Evolutionary conservation across 2,888 invertebrate species (phyloP).

Genomic region (Scotopteryx bipunctaria): DNA sequence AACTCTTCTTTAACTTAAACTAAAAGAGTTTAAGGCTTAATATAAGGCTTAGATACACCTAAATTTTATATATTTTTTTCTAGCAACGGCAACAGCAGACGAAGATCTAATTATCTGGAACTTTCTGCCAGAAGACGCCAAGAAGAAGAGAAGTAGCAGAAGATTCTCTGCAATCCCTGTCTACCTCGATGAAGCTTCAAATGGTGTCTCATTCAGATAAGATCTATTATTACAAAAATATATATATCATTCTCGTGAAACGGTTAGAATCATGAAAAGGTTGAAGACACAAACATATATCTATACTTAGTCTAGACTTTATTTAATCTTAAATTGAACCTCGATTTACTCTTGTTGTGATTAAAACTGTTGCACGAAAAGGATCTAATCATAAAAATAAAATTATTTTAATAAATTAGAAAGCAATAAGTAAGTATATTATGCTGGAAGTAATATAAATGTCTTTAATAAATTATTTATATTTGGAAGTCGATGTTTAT

Average conservation of each 20-base stretch:
- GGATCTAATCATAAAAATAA: constrained; percentile 3
- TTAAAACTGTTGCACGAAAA: too few relatives aligned
- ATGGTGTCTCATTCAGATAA: constrained; percentile 57
- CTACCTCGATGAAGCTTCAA: constrained; percentile 53
- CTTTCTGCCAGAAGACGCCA: constrained; percentile 69
- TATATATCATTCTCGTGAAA: neutral
- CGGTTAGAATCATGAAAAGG: too few relatives aligned
- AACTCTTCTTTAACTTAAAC: too few relatives aligned
- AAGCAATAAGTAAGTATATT: constrained; percentile 15
- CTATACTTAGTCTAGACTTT: too few relatives aligned
- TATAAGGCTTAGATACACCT: too few relatives aligned
- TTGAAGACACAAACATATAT: too few relatives aligned
- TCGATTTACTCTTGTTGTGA: too few relatives aligned
- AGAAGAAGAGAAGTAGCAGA: constrained; percentile 44
- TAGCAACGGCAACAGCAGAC: constrained; percentile 73
- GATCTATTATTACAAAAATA: neutral
- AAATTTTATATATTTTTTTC: constrained; percentile 26
- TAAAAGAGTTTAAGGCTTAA: too few relatives aligned
- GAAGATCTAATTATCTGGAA: constrained; percentile 79
- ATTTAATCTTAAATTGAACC: too few relatives aligned
- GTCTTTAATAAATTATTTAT: constrained; percentile 11
- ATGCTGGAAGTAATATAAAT: constrained; percentile 24
- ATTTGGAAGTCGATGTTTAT: neutral
- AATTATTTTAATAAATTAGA: constrained; percentile 20
- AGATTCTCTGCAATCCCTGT: constrained; percentile 62